Conservation (phyloP, 1,140 invertebrate genomes). For the Euura saliciscinereae region DNA sequence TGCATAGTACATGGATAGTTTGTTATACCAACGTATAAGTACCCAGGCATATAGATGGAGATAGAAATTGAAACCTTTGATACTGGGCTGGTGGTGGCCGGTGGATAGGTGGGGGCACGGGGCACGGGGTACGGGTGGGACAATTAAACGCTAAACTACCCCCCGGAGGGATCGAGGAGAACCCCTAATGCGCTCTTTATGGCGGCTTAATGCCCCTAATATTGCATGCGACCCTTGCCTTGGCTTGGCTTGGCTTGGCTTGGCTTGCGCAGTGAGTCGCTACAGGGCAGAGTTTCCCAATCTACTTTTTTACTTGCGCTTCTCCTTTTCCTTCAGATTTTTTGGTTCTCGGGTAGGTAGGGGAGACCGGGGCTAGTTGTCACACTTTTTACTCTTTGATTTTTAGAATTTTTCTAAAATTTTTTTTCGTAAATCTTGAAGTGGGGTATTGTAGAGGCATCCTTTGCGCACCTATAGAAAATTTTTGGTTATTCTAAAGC, state of each 20-base stretch:
- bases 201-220: conserved; percentile 61
- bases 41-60: neutral
- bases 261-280: conserved; percentile 19
- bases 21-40: no score
- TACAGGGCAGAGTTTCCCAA: conserved; percentile 47
- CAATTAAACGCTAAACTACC: conserved; percentile 63
- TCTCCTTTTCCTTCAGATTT: no score
- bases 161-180: conserved; percentile 51
- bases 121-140: conserved; percentile 34
- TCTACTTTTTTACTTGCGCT: conserved; percentile 32
- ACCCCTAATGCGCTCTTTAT: conserved; percentile 61
- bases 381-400: no score
- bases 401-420: no score
- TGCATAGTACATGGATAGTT: no score
- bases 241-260: conserved; percentile 37
- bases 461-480: no score
- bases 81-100: conserved; percentile 43
- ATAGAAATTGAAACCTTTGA: conserved; percentile 60
- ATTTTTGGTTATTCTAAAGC: no score
- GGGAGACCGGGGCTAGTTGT: no score
- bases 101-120: neutral
- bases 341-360: no score
- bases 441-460: no score
- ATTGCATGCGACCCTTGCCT: conserved; percentile 60
- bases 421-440: no score